Percentiles rank a stretch among this genome's conserved stretches.
phyloP scores from a whole-genome alignment of 2,113 vertebrate species.

The Nipponia nippon region DNA sequence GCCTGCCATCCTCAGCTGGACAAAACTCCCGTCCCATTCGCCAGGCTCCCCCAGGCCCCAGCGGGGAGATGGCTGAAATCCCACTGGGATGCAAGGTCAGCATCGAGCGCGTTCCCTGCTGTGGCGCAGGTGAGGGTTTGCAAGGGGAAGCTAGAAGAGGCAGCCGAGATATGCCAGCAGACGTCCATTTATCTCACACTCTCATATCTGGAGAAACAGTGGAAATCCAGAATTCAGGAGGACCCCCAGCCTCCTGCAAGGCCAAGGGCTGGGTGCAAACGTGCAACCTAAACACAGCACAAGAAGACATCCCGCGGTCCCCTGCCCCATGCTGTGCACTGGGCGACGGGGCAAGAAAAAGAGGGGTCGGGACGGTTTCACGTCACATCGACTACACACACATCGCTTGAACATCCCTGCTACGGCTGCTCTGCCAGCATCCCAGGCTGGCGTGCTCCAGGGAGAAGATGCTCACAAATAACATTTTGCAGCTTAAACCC shows the following conservation, averaged over 20 bases:
- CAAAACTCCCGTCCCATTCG: neutral
- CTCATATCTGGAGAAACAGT: neutral
- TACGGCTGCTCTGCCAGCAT: rapidly evolving
- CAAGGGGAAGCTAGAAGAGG: neutral
- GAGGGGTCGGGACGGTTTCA: rapidly evolving
- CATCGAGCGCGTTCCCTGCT: rapidly evolving
- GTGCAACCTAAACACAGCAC: rapidly evolving
- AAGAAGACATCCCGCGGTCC: neutral
- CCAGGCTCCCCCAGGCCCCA: neutral
- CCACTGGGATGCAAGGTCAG: neutral
- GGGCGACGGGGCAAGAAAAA: neutral
- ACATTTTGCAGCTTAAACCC: neutral
- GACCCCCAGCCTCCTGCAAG: neutral
- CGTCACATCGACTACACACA: rapidly evolving
- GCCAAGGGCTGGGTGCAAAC: neutral
- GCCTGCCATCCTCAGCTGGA: neutral
- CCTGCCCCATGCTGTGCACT: rapidly evolving
- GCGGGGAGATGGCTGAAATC: neutral
- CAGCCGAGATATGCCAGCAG: neutral
- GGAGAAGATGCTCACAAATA: neutral
- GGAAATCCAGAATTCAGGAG: neutral
- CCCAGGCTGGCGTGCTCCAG: rapidly evolving
- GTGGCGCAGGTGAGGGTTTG: neutral
- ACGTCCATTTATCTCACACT: neutral
- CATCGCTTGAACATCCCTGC: rapidly evolving